Evolutionary conservation across 1,140 invertebrate species (phyloP).

Genomic region (Tachypleus tridentatus): DNA sequence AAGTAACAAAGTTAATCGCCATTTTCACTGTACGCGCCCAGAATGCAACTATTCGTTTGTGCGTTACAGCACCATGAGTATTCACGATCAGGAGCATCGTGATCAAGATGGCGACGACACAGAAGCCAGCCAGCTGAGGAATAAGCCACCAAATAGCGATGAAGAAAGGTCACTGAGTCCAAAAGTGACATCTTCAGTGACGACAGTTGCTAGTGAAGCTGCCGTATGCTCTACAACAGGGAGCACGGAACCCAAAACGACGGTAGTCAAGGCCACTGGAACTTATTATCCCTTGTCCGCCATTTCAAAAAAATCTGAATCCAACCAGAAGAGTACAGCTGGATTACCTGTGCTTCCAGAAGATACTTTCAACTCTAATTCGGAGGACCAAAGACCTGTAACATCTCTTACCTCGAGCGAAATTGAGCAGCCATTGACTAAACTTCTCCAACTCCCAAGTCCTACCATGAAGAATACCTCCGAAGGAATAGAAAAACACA

Average conservation of each 20-base stretch:
- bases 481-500: constrained; percentile 17
- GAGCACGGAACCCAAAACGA: constrained; percentile 18
- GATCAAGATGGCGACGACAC: constrained; percentile 9
- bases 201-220: not conserved
- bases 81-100: constrained; percentile 50
- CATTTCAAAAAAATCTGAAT: constrained; percentile 12
- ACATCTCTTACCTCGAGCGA: not conserved
- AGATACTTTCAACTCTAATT: not conserved
- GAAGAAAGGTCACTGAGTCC: constrained; percentile 9
- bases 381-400: not conserved
- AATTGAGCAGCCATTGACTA: constrained; percentile 24
- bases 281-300: constrained; percentile 78
- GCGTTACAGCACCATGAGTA: constrained; percentile 54
- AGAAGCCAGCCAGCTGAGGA: constrained; percentile 12
- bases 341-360: constrained; percentile 3
- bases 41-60: constrained; percentile 64
- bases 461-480: constrained; percentile 33
- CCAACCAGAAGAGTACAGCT: constrained; percentile 19
- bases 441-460: constrained; percentile 31
- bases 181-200: not conserved
- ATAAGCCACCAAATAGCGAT: constrained; percentile 10
- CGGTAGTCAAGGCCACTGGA: constrained; percentile 77
- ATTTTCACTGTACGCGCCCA: constrained; percentile 61
- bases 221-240: not conserved
- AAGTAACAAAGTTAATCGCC: constrained; percentile 55